Evolutionary conservation across 2,888 invertebrate genomes (phyloP), one percentile per base, ranked within the genome.

Genomic region (Lingula anatina): DNA sequence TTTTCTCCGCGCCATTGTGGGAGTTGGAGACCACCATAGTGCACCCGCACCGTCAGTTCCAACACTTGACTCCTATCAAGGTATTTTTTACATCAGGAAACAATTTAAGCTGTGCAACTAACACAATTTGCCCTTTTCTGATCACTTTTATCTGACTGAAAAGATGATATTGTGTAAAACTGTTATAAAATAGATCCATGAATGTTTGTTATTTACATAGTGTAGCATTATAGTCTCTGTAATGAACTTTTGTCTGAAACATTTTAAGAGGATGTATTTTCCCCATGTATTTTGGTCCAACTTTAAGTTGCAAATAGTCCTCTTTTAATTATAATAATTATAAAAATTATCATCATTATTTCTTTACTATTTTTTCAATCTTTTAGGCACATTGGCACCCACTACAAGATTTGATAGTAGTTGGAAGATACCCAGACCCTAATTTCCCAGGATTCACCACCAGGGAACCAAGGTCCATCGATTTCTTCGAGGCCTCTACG

Each of bases 371-470:
- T n/a, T n/a, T n/a, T n/a, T n/a, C n/a, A n/a, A n/a, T n/a, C n/a
- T n/a, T 61, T 1, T 57, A 76, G 76, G 79, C 79, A 4, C 60
- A 66, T 1, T 79, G 79, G 79, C 78, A 79, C 57, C 78, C 79
- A 5, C 53, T 74, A 31, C 66, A 66, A 51, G 78, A 78, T 54
- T 54, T 79, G 47, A 66, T 78, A 7, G 72, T 78, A 4, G 68
- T 75, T 36, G 79, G 79, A 0, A 66, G 79, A 3, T 79, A 78
- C 57, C 79, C 79, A 15, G 74, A 77, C 51, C 67, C 67, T 5
- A 62, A 61, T 15, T 65, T 73, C 49, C 65, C 66, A 15, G 65
- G 64, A 7, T 67, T 61, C 37, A 44, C 44, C 4, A 54, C 52
- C 3, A 57, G 56, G 2, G 73, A 75, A 47, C 45, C 50, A 4